Evolutionary conservation across 2,888 invertebrate genomes (phyloP).

Genomic region (Tiphia femorata): DNA sequence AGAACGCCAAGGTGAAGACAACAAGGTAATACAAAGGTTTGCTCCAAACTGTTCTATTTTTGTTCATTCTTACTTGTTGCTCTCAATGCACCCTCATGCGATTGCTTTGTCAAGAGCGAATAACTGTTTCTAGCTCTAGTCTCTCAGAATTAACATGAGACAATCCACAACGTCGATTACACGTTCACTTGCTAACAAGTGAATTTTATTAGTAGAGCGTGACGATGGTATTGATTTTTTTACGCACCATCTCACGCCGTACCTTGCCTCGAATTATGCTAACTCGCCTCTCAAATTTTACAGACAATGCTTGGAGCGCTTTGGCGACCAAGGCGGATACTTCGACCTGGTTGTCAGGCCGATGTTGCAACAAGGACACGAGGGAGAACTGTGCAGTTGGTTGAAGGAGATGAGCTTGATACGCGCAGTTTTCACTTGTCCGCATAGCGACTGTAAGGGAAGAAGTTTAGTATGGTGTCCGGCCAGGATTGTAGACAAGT

Average conservation of each 20-base stretch:
- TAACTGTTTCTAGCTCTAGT: no score
- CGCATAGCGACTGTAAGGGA: conserved; percentile 65
- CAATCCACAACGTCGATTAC: no score
- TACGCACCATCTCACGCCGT: conserved; percentile 7
- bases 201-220: conserved; percentile 10
- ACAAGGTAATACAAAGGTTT: conserved; percentile 29
- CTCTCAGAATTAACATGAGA: no score
- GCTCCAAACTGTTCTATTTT: not conserved
- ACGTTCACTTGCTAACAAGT: no score
- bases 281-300: conserved; percentile 4
- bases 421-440: conserved; percentile 64
- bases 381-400: conserved; percentile 72
- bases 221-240: conserved; percentile 32
- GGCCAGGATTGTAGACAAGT: conserved; percentile 71
- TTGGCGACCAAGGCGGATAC: conserved; percentile 58
- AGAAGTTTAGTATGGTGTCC: conserved; percentile 69
- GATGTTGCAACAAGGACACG: conserved; percentile 70
- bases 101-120: no score
- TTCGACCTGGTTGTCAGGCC: conserved; percentile 70
- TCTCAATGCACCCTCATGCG: no score
- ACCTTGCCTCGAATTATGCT: no score
- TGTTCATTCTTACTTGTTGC: conserved; percentile 41
- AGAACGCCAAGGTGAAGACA: conserved; percentile 36
- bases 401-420: conserved; percentile 71
- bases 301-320: conserved; percentile 32